Conservation (phyloP, 2,888 invertebrate genomes). For the Drosophila dives region DNA sequence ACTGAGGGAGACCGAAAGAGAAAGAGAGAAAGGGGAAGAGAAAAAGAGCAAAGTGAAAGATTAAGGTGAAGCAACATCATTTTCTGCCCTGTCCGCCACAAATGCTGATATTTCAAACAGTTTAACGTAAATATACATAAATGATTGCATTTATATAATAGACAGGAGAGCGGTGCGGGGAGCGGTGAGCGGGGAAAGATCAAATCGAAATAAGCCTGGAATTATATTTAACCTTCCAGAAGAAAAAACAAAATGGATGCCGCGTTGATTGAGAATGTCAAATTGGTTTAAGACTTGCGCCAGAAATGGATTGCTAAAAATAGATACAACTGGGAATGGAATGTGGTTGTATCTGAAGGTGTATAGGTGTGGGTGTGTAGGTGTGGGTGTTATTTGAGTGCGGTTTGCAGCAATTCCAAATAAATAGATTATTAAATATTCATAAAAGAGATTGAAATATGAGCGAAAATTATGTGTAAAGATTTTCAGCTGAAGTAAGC, state of each 20-base stretch:
- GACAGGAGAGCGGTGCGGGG: not conserved
- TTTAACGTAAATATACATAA: conserved; percentile 31
- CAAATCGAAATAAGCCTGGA: conserved; percentile 23
- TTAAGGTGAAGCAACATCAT: not conserved
- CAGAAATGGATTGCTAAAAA: conserved; percentile 2
- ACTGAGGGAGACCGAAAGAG: not conserved
- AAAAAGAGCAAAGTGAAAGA: not conserved
- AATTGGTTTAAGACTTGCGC: conserved; percentile 3
- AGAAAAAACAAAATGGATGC: conserved; percentile 9
- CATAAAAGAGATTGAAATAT: not conserved
- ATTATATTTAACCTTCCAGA: not conserved
- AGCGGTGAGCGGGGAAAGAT: conserved; percentile 19
- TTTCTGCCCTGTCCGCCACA: conserved; percentile 10
- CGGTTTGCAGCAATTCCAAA: not conserved
- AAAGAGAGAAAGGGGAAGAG: not conserved
- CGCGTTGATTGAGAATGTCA: conserved; percentile 11
- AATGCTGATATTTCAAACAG: conserved; percentile 51
- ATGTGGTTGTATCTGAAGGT: not conserved
- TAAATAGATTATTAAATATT: not conserved
- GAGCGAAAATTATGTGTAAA: not conserved
- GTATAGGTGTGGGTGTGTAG: not conserved
- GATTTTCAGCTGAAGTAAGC: not conserved
- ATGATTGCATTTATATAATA: conserved; percentile 37
- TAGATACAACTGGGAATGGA: not conserved
- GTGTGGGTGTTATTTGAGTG: not conserved